Evolutionary conservation across 30 jellyfish, hydroid and myxozoan genomes (phyloP), one percentile per base, ranked within the genome.

Genomic region (Rhopilema esculentum): DNA sequence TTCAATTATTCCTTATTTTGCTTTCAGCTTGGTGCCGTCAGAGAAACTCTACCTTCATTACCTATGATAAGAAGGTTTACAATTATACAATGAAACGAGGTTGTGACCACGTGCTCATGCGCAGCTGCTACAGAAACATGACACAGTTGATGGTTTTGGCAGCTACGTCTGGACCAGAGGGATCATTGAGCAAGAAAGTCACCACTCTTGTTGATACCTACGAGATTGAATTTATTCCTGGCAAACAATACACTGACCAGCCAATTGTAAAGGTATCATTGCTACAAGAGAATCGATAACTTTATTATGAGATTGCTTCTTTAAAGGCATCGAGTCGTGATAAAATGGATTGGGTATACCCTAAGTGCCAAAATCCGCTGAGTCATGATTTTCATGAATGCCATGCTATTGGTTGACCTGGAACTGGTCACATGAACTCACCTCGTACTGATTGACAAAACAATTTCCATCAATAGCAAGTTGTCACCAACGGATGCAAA

Each of bases 41-140:
- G 90, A 71, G 68, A 57, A 74, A 81, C 92, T 23, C 92, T 27
- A 81, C 86, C 72, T 80, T 89, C 80, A 74, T 71, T 25, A 89
- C 97, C 24, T 61, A 80, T 24, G 97, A 89, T 63, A 80, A 81
- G 49, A 83, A 61, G 29, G 87, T 64, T 75, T 89, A 30, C 75
- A 67, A 80, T 72, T 89, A 80, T 90, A 80, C 84, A n/a, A 51
- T 89, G 65, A 57, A 22, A 16, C 73, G 89, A 4, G 72, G 50
- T n/a, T 89, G 97, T 65, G 92, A 72, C 22, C 97, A 89, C 24
- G 61, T 89, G 17, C 97, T 89, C 77, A 68, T 89, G 49, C 93
- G 97, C 79, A 89, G 79, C 85, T 89, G 97, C 82, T 79, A 74
- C 88, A 68, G 33, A 8, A 82, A 89, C 86, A 81, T 89, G 88